Evolutionary conservation across 2,113 vertebrate genomes (phyloP), one percentile per base, ranked within the genome.

Genomic region (Gulo gulo): DNA sequence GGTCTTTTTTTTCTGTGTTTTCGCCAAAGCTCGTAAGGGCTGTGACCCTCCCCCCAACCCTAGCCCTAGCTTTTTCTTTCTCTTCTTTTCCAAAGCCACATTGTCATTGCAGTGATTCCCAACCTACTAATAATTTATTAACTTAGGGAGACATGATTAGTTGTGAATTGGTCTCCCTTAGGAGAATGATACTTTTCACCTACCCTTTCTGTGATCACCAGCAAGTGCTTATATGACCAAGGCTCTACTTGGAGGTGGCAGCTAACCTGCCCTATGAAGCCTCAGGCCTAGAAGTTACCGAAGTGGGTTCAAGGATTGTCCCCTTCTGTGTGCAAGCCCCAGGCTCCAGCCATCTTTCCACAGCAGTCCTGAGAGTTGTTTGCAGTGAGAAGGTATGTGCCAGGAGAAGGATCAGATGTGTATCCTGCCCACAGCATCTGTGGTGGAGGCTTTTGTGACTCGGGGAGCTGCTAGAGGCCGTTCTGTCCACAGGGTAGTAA

Each of bases 341-440:
- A 34, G 42, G 39, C 45, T 67, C 42, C 42, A 14, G 36, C 52
- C 10, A 18, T 42, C 47, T n/a, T 45, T 50, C 7, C 18, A 6
- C 16, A 15, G 71, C 0, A 1, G 10, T 42, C 24, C 55, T 13
- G 21, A 59, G 88, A n/a, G 16, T 50, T 50, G 59, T 61, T 59
- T 61, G 7, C 47, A 42, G 34, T 6, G 42, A 69, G 31, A 36
- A 78, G 45, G 6, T 1, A 0, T 5, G 0, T 8, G 59, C 45
- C 45, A 61, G 2, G 1, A 1, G 65, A 39, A 31, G 15, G 71
- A 2, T 50, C 73, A 55, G 69, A 23, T 13, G 1, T 21, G 31
- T 39, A 39, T 73, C 61, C 82, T 65, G 29, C 73, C 7, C 6
- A 1, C 34, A 12, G 45, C 16, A 47, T 65, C 67, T 45, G 12